phyloP scores from a whole-genome alignment of 37 sponge, comb jelly and placozoan species.

The Spongilla lacustris region DNA sequence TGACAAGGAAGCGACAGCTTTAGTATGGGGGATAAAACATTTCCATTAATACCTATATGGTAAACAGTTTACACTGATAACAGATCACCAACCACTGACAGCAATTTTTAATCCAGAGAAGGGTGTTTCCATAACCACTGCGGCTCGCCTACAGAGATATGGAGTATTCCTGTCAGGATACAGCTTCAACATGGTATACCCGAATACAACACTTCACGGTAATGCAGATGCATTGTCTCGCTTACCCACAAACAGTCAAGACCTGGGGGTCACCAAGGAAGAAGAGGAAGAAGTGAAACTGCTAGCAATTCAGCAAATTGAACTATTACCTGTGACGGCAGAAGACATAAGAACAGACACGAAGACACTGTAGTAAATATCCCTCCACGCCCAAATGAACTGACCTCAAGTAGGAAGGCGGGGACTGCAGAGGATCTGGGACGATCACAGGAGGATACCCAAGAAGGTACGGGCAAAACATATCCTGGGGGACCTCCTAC shows the following conservation, averaged over 20 bases:
- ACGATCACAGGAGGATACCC: no score
- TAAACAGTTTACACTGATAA: constrained; percentile 48
- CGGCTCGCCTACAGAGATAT: constrained; percentile 52
- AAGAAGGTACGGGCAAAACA: no score
- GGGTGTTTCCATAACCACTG: constrained; percentile 28
- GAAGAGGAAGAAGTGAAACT: no score
- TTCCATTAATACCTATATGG: constrained; percentile 75
- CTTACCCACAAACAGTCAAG: constrained; percentile 8
- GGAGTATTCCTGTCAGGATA: constrained; percentile 46
- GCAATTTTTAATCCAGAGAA: constrained; percentile 52
- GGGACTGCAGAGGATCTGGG: no score
- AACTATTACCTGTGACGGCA: not conserved
- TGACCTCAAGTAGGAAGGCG: no score
- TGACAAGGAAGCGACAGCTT: constrained; percentile 49
- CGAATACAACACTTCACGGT: constrained; percentile 32
- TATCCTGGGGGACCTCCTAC: no score
- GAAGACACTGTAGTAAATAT: not conserved
- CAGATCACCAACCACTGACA: constrained; percentile 59
- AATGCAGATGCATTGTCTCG: constrained; percentile 71
- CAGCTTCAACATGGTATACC: constrained; percentile 43
- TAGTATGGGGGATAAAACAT: constrained; percentile 43
- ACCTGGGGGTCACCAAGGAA: no score
- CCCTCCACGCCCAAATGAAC: no score
- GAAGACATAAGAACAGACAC: not conserved
- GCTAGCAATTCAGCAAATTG: no score